Conservation (phyloP, 2,797 vertebrate species). For the Poeciliopsis turneri region DNA sequence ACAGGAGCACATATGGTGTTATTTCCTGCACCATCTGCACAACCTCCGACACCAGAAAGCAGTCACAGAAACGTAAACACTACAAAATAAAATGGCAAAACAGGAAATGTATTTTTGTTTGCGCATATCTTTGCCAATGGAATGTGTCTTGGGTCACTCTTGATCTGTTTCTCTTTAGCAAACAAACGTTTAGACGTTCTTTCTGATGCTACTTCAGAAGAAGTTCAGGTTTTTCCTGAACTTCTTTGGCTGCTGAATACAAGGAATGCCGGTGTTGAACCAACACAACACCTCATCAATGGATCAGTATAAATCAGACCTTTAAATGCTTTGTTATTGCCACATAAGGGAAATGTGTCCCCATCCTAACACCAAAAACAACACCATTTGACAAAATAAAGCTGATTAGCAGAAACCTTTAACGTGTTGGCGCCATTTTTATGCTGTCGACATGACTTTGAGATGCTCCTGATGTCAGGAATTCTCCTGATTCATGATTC, state of each 20-base stretch:
- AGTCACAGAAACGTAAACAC: not conserved
- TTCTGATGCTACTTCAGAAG: not conserved
- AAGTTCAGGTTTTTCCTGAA: not conserved
- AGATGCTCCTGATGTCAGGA: not conserved
- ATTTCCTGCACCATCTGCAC: conserved; percentile 45
- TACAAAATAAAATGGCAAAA: not conserved
- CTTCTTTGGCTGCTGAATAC: not conserved
- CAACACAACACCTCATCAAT: not conserved
- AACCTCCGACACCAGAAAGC: not conserved
- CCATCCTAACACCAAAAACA: not conserved
- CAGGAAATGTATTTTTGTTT: not conserved
- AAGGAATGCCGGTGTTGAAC: not conserved
- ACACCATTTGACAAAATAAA: not conserved
- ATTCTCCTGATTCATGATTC: too few relatives aligned
- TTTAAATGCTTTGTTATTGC: not conserved
- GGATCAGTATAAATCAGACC: not conserved
- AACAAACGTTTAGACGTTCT: not conserved
- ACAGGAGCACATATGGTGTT: conserved; percentile 56
- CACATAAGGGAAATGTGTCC: not conserved
- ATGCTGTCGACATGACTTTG: not conserved
- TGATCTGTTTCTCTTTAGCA: not conserved
- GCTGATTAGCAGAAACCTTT: not conserved
- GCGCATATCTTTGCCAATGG: not conserved
- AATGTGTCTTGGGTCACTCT: not conserved
- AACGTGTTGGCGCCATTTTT: not conserved